phyloP scores from a whole-genome alignment of 2,113 vertebrate genomes.

The Alouatta palliata region DNA sequence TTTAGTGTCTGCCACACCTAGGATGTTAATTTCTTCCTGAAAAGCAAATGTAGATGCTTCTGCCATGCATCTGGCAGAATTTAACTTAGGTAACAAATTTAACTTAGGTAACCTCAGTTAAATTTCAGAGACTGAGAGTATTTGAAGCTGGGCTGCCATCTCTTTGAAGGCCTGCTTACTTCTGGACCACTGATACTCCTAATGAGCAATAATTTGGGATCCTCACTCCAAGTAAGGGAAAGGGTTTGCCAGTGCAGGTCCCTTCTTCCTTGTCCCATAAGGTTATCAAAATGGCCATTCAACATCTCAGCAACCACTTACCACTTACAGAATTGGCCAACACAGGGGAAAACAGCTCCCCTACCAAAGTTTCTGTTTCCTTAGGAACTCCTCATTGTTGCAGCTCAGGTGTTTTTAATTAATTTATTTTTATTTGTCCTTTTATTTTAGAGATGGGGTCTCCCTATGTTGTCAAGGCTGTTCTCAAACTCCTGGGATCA shows the following conservation, averaged over 20 bases:
- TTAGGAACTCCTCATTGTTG: neutral
- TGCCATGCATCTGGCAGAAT: neutral
- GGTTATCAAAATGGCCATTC: neutral
- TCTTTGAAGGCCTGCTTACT: neutral
- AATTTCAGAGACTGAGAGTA: neutral
- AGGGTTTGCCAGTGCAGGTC: neutral
- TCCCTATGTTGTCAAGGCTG: too few species aligned
- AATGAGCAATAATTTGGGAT: neutral
- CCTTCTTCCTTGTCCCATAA: neutral
- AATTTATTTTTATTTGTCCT: too few species aligned
- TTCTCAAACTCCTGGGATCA: too few species aligned
- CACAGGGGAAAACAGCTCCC: neutral
- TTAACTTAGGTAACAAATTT: too few species aligned
- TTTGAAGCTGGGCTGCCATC: neutral
- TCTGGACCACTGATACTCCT: neutral
- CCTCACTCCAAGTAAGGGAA: neutral
- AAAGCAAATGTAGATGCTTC: slow-evolving; percentile 31
- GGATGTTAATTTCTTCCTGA: neutral
- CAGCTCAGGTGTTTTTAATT: neutral
- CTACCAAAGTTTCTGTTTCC: neutral
- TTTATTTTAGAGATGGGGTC: too few species aligned
- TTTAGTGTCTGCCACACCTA: neutral
- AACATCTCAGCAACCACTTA: neutral
- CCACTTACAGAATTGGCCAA: neutral
- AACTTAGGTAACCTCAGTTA: neutral